Evolutionary conservation across 2,888 invertebrate genomes (phyloP).

Genomic region (Scaptomyza cyrtandrae): DNA sequence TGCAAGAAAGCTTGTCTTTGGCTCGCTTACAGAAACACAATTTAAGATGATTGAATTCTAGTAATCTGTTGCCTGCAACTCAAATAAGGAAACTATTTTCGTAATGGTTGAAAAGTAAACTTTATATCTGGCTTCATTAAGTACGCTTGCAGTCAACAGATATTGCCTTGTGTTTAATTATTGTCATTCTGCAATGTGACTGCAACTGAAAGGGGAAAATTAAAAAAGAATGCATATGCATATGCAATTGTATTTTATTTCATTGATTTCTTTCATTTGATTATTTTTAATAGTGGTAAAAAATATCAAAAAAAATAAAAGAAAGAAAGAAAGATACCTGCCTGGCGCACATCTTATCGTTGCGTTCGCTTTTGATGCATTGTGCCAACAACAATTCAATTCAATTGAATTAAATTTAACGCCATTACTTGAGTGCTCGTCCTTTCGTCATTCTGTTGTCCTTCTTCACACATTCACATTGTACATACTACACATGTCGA

Average conservation of each 20-base stretch:
- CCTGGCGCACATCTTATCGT: constrained; percentile 28
- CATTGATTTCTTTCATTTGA: constrained; percentile 50
- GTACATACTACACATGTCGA: not conserved
- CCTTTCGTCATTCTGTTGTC: constrained; percentile 5
- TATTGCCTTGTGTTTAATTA: constrained; percentile 48
- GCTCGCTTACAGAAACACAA: not conserved
- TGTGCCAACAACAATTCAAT: constrained; percentile 71
- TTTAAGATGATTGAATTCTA: not conserved
- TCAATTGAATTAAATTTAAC: constrained; percentile 78
- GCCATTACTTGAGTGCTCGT: constrained; percentile 65
- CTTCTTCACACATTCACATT: not conserved
- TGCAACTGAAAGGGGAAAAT: constrained; percentile 13
- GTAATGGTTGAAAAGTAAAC: no score
- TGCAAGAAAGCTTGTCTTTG: no score
- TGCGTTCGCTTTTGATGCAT: constrained; percentile 59
- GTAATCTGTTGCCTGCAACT: no score
- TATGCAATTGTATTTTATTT: constrained; percentile 42
- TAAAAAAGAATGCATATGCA: constrained; percentile 9
- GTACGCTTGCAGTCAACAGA: constrained; percentile 1
- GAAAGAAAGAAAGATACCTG: not conserved
- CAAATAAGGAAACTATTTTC: no score
- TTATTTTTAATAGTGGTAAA: constrained; percentile 37
- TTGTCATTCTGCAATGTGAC: constrained; percentile 18
- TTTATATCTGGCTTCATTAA: constrained; percentile 2
- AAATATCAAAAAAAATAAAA: not conserved